phyloP scores from a whole-genome alignment of 2,888 invertebrate genomes.

The Leuctra nigra region DNA sequence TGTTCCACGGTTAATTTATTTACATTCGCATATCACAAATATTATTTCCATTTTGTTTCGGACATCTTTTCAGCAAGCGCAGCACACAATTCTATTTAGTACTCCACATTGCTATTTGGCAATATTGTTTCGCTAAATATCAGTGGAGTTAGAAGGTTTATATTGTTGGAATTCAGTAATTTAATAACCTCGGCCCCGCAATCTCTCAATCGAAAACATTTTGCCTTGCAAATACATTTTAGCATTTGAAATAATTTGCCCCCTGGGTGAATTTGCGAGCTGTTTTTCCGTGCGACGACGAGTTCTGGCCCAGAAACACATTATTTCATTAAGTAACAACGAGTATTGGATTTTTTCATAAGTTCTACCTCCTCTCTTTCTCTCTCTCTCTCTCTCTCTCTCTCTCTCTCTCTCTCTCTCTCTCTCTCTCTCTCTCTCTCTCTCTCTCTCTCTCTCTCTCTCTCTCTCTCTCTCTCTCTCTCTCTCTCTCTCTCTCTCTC shows the following conservation, averaged over 20 bases:
- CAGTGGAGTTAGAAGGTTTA: too few relatives aligned
- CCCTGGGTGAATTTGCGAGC: neutral
- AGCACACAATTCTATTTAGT: neutral
- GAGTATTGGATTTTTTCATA: neutral
- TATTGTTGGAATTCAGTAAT: constrained; percentile 1
- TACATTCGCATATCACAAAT: neutral
- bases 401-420: too few relatives aligned
- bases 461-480: too few relatives aligned
- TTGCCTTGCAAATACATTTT: constrained; percentile 7
- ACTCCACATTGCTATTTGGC: neutral
- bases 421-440: too few relatives aligned
- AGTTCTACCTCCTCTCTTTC: too few relatives aligned
- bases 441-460: too few relatives aligned
- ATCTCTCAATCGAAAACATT: constrained; percentile 4
- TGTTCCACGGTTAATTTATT: neutral
- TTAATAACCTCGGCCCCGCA: neutral
- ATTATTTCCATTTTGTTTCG: neutral
- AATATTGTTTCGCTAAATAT: too few relatives aligned
- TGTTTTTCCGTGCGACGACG: neutral
- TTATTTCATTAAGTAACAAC: neutral
- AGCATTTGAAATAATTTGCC: neutral
- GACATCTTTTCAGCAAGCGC: neutral
- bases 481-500: too few relatives aligned
- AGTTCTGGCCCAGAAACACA: neutral
- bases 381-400: too few relatives aligned